These are phyloP conservation scores for Xiphophorus maculatus DNA, from an alignment of 2,113 vertebrate genomes.

Conservation along the genomic window DNA sequence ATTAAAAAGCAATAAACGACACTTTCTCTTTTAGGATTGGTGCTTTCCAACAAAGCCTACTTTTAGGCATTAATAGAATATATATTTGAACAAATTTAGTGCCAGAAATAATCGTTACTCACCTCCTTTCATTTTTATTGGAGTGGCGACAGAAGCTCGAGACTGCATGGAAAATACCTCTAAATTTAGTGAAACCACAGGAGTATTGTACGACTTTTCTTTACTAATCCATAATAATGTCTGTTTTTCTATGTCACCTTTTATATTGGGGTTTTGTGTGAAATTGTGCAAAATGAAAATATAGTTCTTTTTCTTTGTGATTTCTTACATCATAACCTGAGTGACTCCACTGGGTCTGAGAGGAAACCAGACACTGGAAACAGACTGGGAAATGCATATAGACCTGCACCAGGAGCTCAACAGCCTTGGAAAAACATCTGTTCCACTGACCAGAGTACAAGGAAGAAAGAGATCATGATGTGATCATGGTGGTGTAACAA, in stretches of 20 bases:
- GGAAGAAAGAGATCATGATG: background rate
- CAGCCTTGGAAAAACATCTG: slow-evolving; percentile 53
- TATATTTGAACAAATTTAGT: background rate
- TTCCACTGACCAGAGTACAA: slow-evolving; percentile 7
- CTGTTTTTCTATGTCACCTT: background rate
- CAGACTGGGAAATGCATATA: slow-evolving; percentile 31
- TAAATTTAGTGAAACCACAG: background rate
- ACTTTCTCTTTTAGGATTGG: no score
- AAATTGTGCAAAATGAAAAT: slow-evolving; percentile 16
- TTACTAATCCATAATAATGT: background rate
- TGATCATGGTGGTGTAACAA: slow-evolving; percentile 10
- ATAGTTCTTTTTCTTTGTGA: slow-evolving; percentile 31
- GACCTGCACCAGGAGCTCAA: slow-evolving; percentile 28
- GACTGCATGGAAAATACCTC: background rate
- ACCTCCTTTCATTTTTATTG: background rate
- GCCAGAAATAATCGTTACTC: background rate
- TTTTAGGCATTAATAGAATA: background rate
- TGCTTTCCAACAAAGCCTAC: background rate
- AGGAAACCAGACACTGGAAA: slow-evolving; percentile 64
- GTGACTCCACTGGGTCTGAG: slow-evolving; percentile 51
- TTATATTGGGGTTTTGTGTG: background rate
- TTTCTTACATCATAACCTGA: slow-evolving; percentile 63
- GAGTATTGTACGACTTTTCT: background rate
- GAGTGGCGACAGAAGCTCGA: background rate
- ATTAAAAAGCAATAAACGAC: background rate